Percentiles rank a stretch among this genome's conserved stretches.
Conservation (phyloP, 2,888 invertebrate genomes). For the Gari tellinella region DNA sequence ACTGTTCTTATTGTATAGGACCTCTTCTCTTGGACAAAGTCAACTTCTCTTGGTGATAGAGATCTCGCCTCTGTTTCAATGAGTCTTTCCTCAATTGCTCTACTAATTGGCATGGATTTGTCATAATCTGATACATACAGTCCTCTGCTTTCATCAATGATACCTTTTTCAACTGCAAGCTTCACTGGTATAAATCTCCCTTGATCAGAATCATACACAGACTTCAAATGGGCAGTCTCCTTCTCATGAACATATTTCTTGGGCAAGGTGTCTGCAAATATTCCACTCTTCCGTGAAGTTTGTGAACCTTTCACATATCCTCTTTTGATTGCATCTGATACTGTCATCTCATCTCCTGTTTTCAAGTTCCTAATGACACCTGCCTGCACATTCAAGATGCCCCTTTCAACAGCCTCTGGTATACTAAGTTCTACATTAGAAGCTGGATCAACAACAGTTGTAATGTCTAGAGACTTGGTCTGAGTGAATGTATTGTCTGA, state of each 20-base stretch:
- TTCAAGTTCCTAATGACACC: slow-evolving; percentile 60
- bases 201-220: slow-evolving; percentile 88
- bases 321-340: slow-evolving; percentile 70
- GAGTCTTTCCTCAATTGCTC: slow-evolving; percentile 64
- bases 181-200: slow-evolving; percentile 92
- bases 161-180: slow-evolving; percentile 88
- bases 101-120: slow-evolving; percentile 63
- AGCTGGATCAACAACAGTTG: slow-evolving; percentile 88
- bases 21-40: slow-evolving; percentile 53
- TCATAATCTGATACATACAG: slow-evolving; percentile 64
- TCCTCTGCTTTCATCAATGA: slow-evolving; percentile 87
- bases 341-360: slow-evolving; percentile 72
- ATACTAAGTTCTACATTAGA: slow-evolving; percentile 92
- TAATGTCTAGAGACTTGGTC: slow-evolving; percentile 66
- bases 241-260: slow-evolving; percentile 55
- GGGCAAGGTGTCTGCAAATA: slow-evolving; percentile 50
- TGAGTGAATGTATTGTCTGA: slow-evolving; percentile 67
- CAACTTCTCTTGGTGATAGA: slow-evolving; percentile 24
- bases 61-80: slow-evolving; percentile 51
- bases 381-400: slow-evolving; percentile 61
- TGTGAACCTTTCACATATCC: slow-evolving; percentile 60
- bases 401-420: slow-evolving; percentile 88
- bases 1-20: slow-evolving; percentile 84
- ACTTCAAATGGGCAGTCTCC: slow-evolving; percentile 67
- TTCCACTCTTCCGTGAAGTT: slow-evolving; percentile 57